Evolutionary conservation across 2,113 vertebrate genomes (phyloP), one percentile per base, ranked within the genome.

Genomic region (Leucopsar rothschildi): DNA sequence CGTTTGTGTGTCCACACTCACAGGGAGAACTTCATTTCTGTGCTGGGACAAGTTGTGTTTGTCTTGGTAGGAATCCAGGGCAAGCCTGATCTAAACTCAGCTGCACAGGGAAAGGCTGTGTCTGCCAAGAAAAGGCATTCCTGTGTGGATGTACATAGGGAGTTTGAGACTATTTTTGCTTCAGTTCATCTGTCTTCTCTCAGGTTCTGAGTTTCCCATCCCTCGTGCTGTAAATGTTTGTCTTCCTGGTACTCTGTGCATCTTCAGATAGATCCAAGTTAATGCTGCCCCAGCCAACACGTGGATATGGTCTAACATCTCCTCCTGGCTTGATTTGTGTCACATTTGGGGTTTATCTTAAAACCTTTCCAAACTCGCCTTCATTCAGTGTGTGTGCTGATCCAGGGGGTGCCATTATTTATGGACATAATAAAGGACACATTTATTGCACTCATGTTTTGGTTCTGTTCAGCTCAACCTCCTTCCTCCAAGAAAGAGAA

Each of bases 1-100:
- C 0, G 1, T 25, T 19, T 29, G 19, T 0, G 6, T 20, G 2
- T 21, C 33, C 70, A 18, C 11, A 4, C 35, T 6, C 37, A 5
- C 42, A 9, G 8, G 23, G 9, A 19, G 9, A 1, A 3, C 27
- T 3, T 42, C 35, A 11, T 5, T 73, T 21, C 59, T 84, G 50
- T 49, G 86, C 81, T 63, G 91, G 40, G 27, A 50, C 9, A 14
- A 1, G 4, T 31, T 2, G 1, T 22, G 28, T 37, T 65, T 53
- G 35, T 23, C 35, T 13, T 68, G 29, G 16, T 6, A 9, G 55
- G 73, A 40, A n/a, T n/a, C 44, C 22, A 31, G 64, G 52, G 49
- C 47, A 71, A 11, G 31, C 35, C 64, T 33, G 27, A 11, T 22
- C 35, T 78, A 35, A 69, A 65, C 53, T 53, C 28, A 2, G 27